phyloP scores from a whole-genome alignment of 1,140 invertebrate genomes.

The Bombus sibiricus region DNA sequence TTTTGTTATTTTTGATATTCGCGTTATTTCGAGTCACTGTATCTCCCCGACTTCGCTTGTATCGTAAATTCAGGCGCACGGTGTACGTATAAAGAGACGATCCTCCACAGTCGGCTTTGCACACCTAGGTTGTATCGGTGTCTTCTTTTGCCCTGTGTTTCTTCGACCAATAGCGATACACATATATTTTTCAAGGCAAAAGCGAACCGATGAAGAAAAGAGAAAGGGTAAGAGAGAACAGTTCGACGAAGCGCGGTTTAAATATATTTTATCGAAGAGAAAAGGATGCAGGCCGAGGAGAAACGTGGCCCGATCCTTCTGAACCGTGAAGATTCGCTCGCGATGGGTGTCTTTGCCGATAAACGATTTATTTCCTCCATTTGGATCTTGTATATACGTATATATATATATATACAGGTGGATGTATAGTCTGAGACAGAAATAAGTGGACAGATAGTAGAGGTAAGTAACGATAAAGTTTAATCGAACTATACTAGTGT shows the following conservation, averaged over 20 bases:
- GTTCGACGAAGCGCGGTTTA: slow-evolving; percentile 42
- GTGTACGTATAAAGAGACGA: neutral
- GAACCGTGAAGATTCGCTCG: slow-evolving; percentile 63
- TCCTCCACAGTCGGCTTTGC: neutral
- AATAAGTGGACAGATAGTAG: no score
- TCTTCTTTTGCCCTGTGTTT: slow-evolving; percentile 31
- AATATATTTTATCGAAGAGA: slow-evolving; percentile 66
- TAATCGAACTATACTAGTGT: no score
- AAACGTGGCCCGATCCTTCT: slow-evolving; percentile 29
- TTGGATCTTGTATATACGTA: neutral
- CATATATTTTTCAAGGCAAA: slow-evolving; percentile 44
- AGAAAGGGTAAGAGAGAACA: slow-evolving; percentile 4
- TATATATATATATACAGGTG: neutral
- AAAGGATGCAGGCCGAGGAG: slow-evolving; percentile 36
- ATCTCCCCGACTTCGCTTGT: no score
- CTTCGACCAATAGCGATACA: slow-evolving; percentile 29
- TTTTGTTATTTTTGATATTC: no score
- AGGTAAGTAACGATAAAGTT: no score
- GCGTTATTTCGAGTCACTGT: no score
- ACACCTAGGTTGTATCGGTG: no score
- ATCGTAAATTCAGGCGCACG: no score
- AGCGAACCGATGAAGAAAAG: slow-evolving; percentile 36
- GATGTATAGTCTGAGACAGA: neutral
- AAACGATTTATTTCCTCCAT: slow-evolving; percentile 66
- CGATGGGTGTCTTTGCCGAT: slow-evolving; percentile 59